Conservation (phyloP, 2,113 vertebrate species). For the Nesoenas mayeri region DNA sequence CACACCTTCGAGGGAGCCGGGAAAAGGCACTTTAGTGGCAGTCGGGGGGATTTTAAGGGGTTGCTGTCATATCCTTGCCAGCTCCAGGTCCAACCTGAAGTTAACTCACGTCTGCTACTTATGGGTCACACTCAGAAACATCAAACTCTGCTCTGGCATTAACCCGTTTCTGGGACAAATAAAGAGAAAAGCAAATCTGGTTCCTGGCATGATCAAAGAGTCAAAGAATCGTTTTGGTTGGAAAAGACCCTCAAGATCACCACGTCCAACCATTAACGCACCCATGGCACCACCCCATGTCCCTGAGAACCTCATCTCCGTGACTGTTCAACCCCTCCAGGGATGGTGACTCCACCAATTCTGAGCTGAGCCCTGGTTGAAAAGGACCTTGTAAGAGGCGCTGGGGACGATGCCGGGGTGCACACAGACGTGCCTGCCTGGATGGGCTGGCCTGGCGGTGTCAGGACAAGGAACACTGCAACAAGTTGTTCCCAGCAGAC, state of each 20-base stretch:
- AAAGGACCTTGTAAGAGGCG: neutral
- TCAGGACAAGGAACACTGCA: neutral
- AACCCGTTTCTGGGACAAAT: neutral
- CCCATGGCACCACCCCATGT: no score
- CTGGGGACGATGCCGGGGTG: neutral
- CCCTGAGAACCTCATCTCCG: no score
- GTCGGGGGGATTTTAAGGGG: neutral
- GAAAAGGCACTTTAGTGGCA: neutral
- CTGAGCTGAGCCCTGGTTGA: no score
- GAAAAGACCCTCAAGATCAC: no score
- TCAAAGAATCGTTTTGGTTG: no score
- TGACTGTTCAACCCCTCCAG: no score
- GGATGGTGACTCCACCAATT: no score
- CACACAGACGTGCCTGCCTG: neutral
- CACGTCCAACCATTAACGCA: no score
- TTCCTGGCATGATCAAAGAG: neutral
- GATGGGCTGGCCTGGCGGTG: neutral
- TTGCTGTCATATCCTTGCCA: neutral
- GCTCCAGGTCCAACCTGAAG: neutral
- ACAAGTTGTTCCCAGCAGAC: neutral
- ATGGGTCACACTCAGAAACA: fast-evolving
- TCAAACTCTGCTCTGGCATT: neutral
- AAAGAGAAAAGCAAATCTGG: neutral
- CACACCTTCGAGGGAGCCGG: neutral
- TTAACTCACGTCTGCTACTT: fast-evolving